Evolutionary conservation across 1,140 invertebrate species (phyloP), one percentile per base, ranked within the genome.

Genomic region (Ladona fulva): DNA sequence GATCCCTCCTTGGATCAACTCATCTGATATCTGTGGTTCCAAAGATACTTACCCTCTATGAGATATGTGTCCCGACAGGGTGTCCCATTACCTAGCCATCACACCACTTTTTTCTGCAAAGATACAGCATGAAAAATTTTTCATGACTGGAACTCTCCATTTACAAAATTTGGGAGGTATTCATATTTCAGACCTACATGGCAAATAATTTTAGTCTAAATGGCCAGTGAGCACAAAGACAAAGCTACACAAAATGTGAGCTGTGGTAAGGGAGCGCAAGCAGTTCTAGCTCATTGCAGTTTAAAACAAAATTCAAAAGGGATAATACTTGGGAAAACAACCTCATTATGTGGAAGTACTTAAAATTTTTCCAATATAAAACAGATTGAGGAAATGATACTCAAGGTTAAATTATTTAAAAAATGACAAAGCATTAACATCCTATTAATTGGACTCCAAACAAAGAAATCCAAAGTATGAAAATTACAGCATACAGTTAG

Each of bases 101-200:
- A 42, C 80, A 80, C 78, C 77, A 66, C 77, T 79, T 80, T 80
- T 25, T 77, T 81, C 80, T 81, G 80, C 79, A 81, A 81, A 81
- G 80, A 81, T 81, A 81, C 80, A 81, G 78, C 79, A 75, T 75
- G 77, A 78, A 59, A 79, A 75, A 79, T 37, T 77, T 79, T 74
- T 74, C 74, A 79, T 76, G 78, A 77, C 74, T 74, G 74, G 77
- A 87, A 87, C 87, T 86, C 86, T 87, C 87, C 87, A 87, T 87
- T 87, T 87, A 87, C 86, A 87, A 84, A 87, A 86, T 85, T 86
- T 86, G 86, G 83, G 84, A 85, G 85, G 84, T 80, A 75, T 74
- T 6, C 73, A 24, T 74, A 24, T 44, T 75, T 42, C 5, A 74
- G 42, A 74, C 59, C 37, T 25, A 75, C 74, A 78, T 76, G 44